These are phyloP conservation scores for Ceyx cyanopectus DNA, from an alignment of 2,113 vertebrate genomes.

Conservation along the genomic window DNA sequence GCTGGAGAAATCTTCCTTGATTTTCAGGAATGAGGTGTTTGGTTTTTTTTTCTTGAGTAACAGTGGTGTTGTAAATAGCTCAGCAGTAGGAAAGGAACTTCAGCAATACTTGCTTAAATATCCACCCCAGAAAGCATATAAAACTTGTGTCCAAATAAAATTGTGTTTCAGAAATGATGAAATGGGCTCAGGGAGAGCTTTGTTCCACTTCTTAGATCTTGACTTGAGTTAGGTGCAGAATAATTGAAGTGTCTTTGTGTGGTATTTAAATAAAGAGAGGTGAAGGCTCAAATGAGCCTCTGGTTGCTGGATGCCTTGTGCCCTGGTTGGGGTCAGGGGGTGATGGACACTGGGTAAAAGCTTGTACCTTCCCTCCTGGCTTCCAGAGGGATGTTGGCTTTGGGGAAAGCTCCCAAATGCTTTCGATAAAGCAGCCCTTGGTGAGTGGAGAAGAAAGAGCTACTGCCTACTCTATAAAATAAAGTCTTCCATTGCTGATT, in stretches of 20 bases:
- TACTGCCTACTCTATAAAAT: background rate
- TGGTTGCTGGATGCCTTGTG: background rate
- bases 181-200: background rate
- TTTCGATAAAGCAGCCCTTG: background rate
- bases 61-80: background rate
- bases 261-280: background rate
- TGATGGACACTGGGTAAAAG: fast-evolving
- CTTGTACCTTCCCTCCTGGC: background rate
- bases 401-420: background rate
- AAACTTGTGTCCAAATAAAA: background rate
- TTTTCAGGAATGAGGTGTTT: background rate
- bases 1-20: background rate
- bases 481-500: fast-evolving
- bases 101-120: background rate
- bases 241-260: background rate
- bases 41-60: background rate
- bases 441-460: background rate
- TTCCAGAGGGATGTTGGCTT: background rate
- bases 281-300: fast-evolving
- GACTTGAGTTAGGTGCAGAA: background rate
- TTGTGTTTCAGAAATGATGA: background rate
- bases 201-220: background rate
- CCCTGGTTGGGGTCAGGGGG: background rate
- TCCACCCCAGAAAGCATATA: background rate
- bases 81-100: background rate